phyloP scores from a whole-genome alignment of 2,888 invertebrate species.

The Mamestra brassicae region DNA sequence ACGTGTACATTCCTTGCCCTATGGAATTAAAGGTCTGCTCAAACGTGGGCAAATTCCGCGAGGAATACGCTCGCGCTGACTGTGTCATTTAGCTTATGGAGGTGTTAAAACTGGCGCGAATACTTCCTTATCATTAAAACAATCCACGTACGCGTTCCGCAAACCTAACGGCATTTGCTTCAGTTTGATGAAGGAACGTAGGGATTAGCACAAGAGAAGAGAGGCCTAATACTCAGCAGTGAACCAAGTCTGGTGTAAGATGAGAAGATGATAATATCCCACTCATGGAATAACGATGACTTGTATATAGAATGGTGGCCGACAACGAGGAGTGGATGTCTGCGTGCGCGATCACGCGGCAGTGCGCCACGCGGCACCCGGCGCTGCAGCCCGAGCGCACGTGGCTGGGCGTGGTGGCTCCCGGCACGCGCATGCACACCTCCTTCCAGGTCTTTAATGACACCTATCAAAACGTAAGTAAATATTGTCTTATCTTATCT shows the following conservation, averaged over 20 bases:
- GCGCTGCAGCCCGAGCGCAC: conserved; percentile 67
- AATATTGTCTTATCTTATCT: too few species aligned
- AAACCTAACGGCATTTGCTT: background rate
- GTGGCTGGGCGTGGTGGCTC: conserved; percentile 78
- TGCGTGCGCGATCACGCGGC: conserved; percentile 64
- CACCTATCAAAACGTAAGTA: conserved; percentile 74
- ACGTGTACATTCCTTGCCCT: background rate
- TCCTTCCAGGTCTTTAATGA: conserved; percentile 73
- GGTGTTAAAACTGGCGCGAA: background rate
- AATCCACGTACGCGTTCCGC: background rate
- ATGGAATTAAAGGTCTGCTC: background rate
- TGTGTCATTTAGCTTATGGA: background rate
- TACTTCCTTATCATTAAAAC: background rate
- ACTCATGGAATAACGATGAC: too few species aligned
- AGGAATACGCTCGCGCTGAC: background rate
- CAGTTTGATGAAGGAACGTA: background rate
- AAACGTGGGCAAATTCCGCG: background rate
- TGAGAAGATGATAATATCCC: too few species aligned
- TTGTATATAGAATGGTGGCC: conserved; percentile 68
- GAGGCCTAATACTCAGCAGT: too few species aligned
- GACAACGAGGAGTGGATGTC: conserved; percentile 70
- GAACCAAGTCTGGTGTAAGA: too few species aligned
- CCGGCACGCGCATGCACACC: conserved; percentile 66
- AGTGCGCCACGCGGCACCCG: conserved; percentile 71
- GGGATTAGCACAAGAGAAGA: too few species aligned